Conservation (phyloP, 2,797 vertebrate genomes). For the Harpagifer antarcticus region DNA sequence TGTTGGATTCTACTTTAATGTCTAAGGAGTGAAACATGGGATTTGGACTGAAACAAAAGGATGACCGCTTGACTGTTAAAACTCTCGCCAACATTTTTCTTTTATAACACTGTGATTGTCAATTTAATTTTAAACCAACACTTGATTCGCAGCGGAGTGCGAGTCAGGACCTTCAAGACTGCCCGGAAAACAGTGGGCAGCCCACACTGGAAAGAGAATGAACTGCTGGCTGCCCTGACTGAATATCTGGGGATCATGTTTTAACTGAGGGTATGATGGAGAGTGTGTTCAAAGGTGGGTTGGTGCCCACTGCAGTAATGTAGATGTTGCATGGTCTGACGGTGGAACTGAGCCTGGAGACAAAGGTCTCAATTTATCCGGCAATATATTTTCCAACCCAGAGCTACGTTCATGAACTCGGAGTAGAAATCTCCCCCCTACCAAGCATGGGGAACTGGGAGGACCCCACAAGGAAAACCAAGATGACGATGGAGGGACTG, state of each 20-base stretch:
- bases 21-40: not conserved
- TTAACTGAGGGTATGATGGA: not conserved
- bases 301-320: not conserved
- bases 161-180: too few relatives aligned
- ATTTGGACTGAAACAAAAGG: not conserved
- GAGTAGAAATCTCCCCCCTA: not conserved
- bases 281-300: not conserved
- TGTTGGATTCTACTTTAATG: slow-evolving; percentile 2
- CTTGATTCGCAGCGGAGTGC: not conserved
- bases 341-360: not conserved
- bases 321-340: not conserved
- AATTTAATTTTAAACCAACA: not conserved
- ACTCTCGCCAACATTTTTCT: not conserved
- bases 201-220: not conserved
- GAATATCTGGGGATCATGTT: not conserved
- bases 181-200: not conserved
- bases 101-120: not conserved
- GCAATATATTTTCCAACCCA: not conserved
- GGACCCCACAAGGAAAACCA: not conserved
- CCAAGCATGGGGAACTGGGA: not conserved
- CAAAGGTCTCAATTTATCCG: not conserved
- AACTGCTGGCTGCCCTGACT: not conserved
- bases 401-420: not conserved
- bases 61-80: not conserved
- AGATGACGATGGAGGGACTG: not conserved